Percentiles rank a stretch among this genome's conserved stretches.
Evolutionary conservation across 2,113 vertebrate genomes (phyloP).

Genomic region (Myocastor coypus): DNA sequence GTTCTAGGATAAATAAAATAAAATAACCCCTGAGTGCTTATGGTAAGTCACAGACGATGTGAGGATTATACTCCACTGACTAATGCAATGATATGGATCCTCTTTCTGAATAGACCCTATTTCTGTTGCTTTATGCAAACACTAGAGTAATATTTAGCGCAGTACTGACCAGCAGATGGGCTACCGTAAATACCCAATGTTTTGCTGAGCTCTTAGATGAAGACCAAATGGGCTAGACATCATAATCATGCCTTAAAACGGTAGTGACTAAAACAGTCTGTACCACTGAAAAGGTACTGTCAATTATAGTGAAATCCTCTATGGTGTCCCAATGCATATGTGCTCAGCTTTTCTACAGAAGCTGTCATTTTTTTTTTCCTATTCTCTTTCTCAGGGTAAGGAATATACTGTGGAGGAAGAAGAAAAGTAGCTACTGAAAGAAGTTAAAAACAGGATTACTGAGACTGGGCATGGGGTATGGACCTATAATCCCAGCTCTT

Average conservation of each 20-base stretch:
- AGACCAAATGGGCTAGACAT: background rate
- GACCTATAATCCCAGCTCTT: no score
- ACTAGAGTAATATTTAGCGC: background rate
- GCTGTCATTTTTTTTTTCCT: background rate
- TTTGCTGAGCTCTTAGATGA: background rate
- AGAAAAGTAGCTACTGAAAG: background rate
- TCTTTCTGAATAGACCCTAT: background rate
- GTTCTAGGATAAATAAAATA: background rate
- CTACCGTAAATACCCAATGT: background rate
- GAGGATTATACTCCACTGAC: constrained; percentile 2
- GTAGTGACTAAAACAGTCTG: background rate
- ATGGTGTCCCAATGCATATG: background rate
- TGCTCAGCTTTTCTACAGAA: background rate
- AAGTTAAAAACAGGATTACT: background rate
- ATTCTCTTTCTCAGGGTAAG: background rate
- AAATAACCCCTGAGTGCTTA: background rate
- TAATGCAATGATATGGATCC: background rate
- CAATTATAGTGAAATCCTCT: background rate
- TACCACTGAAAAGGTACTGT: background rate
- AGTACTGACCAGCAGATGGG: background rate
- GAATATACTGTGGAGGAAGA: background rate
- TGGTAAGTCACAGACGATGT: background rate
- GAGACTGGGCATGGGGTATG: no score
- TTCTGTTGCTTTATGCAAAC: background rate
- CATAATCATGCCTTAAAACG: background rate